Evolutionary conservation across 2,797 vertebrate genomes (phyloP), one percentile per base, ranked within the genome.

Genomic region (Pelobates cultripes): DNA sequence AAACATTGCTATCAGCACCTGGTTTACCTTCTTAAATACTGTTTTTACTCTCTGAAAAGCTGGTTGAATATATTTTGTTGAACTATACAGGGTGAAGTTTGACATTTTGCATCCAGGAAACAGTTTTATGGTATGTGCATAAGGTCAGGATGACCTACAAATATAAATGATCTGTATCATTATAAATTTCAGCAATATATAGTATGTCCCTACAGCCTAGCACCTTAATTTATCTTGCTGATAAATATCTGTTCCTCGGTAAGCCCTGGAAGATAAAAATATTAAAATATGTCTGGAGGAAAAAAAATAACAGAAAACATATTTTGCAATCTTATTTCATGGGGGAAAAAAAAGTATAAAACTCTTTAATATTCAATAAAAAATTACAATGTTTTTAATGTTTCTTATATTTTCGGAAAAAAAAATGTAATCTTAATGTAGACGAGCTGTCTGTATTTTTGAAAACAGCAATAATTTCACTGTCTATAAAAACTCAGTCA

Each of bases 371-470:
- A 28, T 73, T 15, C 4, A 17, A 14, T 42, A 79, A 72, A 44
- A 57, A 28, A 51, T 51, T 2, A 51, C 47, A 3, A 6, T 15
- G 13, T 80, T 80, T 74, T 9, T 73, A 28, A 67, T 68, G 61
- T 70, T 17, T 51, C 64, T 74, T 69, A 45, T 75, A 61, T 68
- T 41, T 45, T 64, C 57, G 42, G 10, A 43, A 80, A 80, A 69
- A 43, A 61, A 12, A 40, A 43, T 80, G 68, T 80, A 66, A 68
- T 80, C 45, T 67, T 80, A 14, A 57, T 40, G 70, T 40, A 55
- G 70, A 73, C 71, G 73, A 73, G 44, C 70, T 73, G 70, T 79
- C 78, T 66, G 2, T 73, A 6, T 40, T 41, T 67, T 69, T 17
- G 42, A 4, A 74, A 68, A 45, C 42, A 15, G 51, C 71, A 80